A percentile compares a stretch with the other conserved stretches of the same genome.
Conservation (phyloP, 2,113 vertebrate genomes). For the Protobothrops flavoviridis region DNA sequence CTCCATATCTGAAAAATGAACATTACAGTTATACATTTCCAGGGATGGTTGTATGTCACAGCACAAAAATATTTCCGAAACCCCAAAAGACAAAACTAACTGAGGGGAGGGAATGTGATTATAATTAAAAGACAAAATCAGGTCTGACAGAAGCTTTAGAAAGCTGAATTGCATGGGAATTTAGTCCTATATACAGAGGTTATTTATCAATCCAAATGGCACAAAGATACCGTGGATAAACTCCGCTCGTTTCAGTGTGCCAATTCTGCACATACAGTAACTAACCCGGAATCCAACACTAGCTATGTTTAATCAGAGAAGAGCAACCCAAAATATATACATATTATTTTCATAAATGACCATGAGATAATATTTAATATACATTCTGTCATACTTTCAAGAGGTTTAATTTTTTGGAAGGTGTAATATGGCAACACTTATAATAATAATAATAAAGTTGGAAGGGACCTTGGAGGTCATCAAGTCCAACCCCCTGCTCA, state of each 20-base stretch:
- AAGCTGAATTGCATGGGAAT: neutral
- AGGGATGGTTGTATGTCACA: neutral
- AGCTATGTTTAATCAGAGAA: neutral
- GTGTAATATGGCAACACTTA: neutral
- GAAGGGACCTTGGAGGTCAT: too few relatives aligned
- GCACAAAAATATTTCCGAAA: neutral
- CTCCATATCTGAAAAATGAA: slow-evolving; percentile 72
- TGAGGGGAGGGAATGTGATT: neutral
- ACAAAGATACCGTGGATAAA: neutral
- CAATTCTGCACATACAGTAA: neutral
- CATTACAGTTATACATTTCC: neutral
- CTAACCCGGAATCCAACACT: neutral
- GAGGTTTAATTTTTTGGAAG: neutral
- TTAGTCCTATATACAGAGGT: neutral
- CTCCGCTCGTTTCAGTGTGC: neutral
- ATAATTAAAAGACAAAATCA: neutral
- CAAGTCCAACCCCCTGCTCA: too few relatives aligned
- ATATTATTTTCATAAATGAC: neutral
- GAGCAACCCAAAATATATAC: neutral
- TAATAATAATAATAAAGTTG: too few relatives aligned
- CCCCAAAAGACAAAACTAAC: neutral
- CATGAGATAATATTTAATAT: neutral
- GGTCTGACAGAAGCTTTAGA: neutral
- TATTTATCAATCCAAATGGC: neutral
- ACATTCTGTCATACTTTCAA: neutral